Evolutionary conservation across 2,113 vertebrate species (phyloP).

Genomic region (Esox niger): DNA sequence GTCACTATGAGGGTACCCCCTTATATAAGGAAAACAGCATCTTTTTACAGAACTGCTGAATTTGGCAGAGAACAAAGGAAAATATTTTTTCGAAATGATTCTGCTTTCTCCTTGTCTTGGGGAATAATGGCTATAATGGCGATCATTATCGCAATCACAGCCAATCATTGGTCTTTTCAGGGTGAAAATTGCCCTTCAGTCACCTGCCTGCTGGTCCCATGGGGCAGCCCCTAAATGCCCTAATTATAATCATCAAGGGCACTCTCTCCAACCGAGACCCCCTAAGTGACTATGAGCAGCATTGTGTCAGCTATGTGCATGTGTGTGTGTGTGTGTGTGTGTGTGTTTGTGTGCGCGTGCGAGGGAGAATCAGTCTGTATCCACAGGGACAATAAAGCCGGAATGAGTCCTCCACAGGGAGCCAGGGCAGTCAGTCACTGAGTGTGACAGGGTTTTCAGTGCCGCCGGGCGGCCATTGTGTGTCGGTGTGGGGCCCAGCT

Average conservation of each 20-base stretch:
- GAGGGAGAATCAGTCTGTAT: constrained; percentile 18
- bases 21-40: too few species aligned
- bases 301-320: constrained; percentile 26
- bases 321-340: too few species aligned
- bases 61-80: not conserved
- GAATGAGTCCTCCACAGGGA: constrained; percentile 57
- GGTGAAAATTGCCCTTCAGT: constrained; percentile 71
- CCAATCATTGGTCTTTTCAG: constrained; percentile 73
- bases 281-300: constrained; percentile 46
- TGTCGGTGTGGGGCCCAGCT: constrained; percentile 69
- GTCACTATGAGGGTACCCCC: too few species aligned
- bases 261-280: constrained; percentile 51
- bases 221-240: constrained; percentile 69
- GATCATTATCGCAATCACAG: constrained; percentile 73
- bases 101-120: constrained; percentile 56
- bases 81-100: not conserved
- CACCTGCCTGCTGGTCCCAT: constrained; percentile 68
- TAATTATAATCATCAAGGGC: constrained; percentile 72
- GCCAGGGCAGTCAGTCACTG: constrained; percentile 49
- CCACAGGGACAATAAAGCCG: constrained; percentile 58
- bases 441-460: constrained; percentile 47
- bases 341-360: too few species aligned
- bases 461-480: constrained; percentile 60
- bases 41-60: too few species aligned
- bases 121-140: constrained; percentile 67